Conservation (phyloP, 2,888 invertebrate genomes). For the Lycia hirtaria region DNA sequence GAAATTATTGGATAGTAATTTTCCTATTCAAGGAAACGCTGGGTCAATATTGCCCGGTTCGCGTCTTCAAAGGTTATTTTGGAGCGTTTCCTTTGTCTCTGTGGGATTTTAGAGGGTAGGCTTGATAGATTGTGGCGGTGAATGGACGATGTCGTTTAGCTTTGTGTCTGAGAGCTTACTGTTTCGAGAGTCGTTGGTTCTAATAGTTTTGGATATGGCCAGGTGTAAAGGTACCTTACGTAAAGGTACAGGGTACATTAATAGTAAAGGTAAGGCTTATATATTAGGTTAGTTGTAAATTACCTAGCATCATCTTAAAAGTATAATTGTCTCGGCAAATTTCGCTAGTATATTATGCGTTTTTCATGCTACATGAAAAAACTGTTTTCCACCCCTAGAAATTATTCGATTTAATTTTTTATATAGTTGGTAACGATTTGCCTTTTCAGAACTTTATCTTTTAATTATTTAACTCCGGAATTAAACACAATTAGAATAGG, state of each 20-base stretch:
- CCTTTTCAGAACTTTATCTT: too few relatives aligned
- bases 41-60: constrained; percentile 26
- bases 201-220: constrained; percentile 12
- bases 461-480: too few relatives aligned
- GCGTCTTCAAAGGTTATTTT: constrained; percentile 29
- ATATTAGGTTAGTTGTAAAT: too few relatives aligned
- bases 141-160: constrained; percentile 25
- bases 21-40: constrained; percentile 37
- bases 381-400: too few relatives aligned
- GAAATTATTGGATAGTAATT: constrained; percentile 46
- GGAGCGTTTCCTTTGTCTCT: constrained; percentile 34
- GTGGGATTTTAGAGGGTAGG: constrained; percentile 28
- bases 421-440: too few relatives aligned
- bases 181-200: constrained; percentile 17
- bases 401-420: too few relatives aligned
- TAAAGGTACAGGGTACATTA: neutral
- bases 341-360: too few relatives aligned
- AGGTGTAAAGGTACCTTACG: neutral
- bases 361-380: too few relatives aligned
- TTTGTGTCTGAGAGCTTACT: constrained; percentile 24
- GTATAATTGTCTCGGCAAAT: too few relatives aligned
- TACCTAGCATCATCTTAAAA: too few relatives aligned
- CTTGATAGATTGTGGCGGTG: constrained; percentile 32
- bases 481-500: too few relatives aligned
- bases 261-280: too few relatives aligned